Base-by-base conservation (phyloP, 2,888 invertebrate genomes). In the Phortica okadai region DNA sequence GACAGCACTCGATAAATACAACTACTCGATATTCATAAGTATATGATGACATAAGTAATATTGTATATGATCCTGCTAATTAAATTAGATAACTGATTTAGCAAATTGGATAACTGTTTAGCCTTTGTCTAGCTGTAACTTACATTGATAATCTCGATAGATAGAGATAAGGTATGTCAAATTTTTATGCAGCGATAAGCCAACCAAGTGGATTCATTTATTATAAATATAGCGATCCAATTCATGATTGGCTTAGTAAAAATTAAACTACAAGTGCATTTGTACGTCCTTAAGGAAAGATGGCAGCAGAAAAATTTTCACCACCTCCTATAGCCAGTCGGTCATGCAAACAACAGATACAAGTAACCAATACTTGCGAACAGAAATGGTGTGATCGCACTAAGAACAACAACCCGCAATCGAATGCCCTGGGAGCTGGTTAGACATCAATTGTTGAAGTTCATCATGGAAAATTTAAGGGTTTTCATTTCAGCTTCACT, bases 371-470 rank as follows among this genome's bases (percentile, higher is more conserved):
- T n/a, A n/a, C 59, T 7, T 7, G 7, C n/a, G 14, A 66, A 41
- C 33, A 42, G 14, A 66, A 21, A 14, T 85, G 88, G 75, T 81
- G n/a, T 6, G 75, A 41, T 4, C 75, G 75, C 50, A 80, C 74
- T 54, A 76, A 76, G 8, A 81, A 3, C 25, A 85, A 84, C 76
- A 88, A 80, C 14, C 85, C 85, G 0, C 88, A 85, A 42, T 73
- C 75, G 2, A 88, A 86, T 33, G 79, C 83, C 0, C 73, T 76
- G 0, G 75, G 70, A 11, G 70, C 82, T n/a, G 85, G 85, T 85
- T 73, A 74, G 87, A 50, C 50, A 50, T 11, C 50, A 50, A 33
- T 33, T 33, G 4, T 33, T 33, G 33, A 33, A 33, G 33, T 33
- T 33, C 2, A 33, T 4, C 33, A 33, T 5, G 33, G 33, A 33